Evolutionary conservation across 2,797 vertebrate genomes (phyloP).

Genomic region (Channa striata): DNA sequence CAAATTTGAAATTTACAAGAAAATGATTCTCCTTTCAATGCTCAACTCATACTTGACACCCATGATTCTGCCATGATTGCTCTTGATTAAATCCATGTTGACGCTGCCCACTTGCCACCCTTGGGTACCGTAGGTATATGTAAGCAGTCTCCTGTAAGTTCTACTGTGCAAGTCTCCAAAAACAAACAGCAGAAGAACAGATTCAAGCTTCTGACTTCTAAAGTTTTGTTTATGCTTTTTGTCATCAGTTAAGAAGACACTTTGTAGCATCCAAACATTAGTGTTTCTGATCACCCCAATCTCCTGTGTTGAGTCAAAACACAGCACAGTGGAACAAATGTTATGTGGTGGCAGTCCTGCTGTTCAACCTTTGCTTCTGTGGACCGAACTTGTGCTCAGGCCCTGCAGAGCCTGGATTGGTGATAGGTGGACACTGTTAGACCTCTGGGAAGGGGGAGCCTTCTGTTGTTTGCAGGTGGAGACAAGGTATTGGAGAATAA

Average conservation of each 20-base stretch:
- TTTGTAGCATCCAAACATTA: background rate
- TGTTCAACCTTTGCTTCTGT: conserved; percentile 16
- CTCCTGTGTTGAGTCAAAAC: conserved; percentile 5
- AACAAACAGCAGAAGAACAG: background rate
- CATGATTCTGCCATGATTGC: background rate
- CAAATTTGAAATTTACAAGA: background rate
- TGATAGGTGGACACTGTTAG: conserved; percentile 25
- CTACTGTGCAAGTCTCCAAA: no score
- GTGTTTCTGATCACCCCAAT: background rate
- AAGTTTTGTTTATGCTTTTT: background rate
- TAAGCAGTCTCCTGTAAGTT: no score
- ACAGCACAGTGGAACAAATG: conserved; percentile 16
- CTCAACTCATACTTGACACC: background rate
- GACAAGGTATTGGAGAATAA: conserved; percentile 32
- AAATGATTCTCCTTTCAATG: background rate
- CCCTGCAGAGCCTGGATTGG: conserved; percentile 6
- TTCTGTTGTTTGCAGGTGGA: conserved; percentile 51
- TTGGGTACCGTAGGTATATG: no score
- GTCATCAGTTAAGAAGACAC: background rate
- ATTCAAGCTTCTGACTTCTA: background rate
- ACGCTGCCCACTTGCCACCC: no score
- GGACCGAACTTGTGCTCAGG: conserved; percentile 6
- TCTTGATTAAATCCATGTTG: background rate
- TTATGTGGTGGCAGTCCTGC: background rate
- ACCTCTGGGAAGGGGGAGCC: conserved; percentile 15